Evolutionary conservation across 1,140 invertebrate genomes (phyloP).

Genomic region (Drosophila orosa): DNA sequence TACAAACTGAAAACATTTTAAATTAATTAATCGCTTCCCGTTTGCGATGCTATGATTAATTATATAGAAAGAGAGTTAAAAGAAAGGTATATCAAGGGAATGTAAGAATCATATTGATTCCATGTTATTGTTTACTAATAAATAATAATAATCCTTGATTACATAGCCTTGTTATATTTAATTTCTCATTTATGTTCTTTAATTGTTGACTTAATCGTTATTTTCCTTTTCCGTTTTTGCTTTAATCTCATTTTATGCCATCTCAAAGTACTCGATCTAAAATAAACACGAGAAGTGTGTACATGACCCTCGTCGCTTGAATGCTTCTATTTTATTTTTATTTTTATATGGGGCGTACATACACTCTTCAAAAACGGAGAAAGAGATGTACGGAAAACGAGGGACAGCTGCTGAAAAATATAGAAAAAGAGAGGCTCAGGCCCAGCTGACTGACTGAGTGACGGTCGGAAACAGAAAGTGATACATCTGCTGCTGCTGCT

Average conservation of each 20-base stretch:
- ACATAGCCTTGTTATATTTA: neutral
- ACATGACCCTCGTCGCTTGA: slow-evolving; percentile 36
- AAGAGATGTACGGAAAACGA: slow-evolving; percentile 14
- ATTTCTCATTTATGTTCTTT: neutral
- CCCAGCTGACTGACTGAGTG: slow-evolving; percentile 55
- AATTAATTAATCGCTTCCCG: neutral
- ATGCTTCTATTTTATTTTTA: slow-evolving; percentile 31
- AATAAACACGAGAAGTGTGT: slow-evolving; percentile 52
- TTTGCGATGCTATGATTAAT: neutral
- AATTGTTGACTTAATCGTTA: neutral
- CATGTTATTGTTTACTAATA: neutral
- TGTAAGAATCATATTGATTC: neutral
- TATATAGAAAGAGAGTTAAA: neutral
- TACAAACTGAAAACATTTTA: too few relatives aligned
- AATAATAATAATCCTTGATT: too few relatives aligned
- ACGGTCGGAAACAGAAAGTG: slow-evolving; percentile 67
- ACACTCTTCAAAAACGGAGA: slow-evolving; percentile 22
- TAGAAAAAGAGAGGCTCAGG: slow-evolving; percentile 3
- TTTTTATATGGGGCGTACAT: slow-evolving; percentile 60
- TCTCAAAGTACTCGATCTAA: slow-evolving; percentile 53
- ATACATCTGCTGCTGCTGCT: slow-evolving; percentile 66
- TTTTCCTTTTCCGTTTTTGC: slow-evolving; percentile 17
- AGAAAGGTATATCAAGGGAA: neutral
- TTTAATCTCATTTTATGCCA: slow-evolving; percentile 34
- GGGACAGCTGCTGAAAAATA: slow-evolving; percentile 10